Evolutionary conservation across 1,140 invertebrate genomes (phyloP).

Genomic region (Oscheius sp.): DNA sequence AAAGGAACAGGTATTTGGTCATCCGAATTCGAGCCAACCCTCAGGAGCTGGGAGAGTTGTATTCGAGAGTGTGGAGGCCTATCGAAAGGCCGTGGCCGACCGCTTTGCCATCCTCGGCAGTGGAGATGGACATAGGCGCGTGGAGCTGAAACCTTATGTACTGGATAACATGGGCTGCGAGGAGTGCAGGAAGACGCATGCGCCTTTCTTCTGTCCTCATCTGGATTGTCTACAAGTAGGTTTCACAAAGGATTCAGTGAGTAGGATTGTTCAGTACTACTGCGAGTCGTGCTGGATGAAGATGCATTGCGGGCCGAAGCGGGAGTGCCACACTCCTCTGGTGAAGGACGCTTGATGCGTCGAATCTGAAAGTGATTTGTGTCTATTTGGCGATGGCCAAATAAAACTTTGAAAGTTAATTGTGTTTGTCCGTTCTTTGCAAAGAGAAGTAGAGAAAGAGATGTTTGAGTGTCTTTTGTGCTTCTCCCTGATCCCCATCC

Average conservation of each 20-base stretch:
- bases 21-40: neutral
- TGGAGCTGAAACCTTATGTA: constrained; percentile 96
- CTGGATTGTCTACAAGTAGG: constrained; percentile 63
- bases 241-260: neutral
- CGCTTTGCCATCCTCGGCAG: neutral
- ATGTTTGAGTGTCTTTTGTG: too few relatives aligned
- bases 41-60: neutral
- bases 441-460: too few relatives aligned
- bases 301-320: too few relatives aligned
- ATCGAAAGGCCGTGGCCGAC: neutral
- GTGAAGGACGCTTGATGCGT: too few relatives aligned
- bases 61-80: neutral
- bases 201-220: constrained; percentile 86
- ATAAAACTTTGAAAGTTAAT: too few relatives aligned
- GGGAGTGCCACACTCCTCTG: too few relatives aligned
- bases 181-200: constrained; percentile 93
- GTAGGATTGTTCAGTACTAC: neutral
- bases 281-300: neutral
- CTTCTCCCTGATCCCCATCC: too few relatives aligned
- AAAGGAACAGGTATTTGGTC: constrained; percentile 69
- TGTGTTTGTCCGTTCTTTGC: too few relatives aligned
- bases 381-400: too few relatives aligned
- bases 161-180: constrained; percentile 99
- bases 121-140: constrained; percentile 48
- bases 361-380: too few relatives aligned